These are phyloP conservation scores for Galemys pyrenaicus DNA, from an alignment of 2,113 vertebrate genomes.

Conservation along the genomic window DNA sequence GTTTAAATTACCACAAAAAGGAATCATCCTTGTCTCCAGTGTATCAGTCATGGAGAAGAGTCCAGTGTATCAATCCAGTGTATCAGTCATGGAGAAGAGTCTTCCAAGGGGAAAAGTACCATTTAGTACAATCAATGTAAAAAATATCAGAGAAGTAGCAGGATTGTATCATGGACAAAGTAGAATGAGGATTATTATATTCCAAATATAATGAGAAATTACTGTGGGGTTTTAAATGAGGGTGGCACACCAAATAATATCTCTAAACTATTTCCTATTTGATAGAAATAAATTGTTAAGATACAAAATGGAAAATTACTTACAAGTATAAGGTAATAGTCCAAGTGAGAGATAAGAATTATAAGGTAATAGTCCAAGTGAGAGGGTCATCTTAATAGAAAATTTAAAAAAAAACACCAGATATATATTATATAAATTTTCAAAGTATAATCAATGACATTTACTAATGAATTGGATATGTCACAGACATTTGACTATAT, in stretches of 20 bases:
- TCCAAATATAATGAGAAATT: neutral
- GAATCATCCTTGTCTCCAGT: neutral
- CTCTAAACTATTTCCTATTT: neutral
- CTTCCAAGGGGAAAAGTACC: neutral
- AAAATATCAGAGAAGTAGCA: neutral
- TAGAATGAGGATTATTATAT: neutral
- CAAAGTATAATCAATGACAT: neutral
- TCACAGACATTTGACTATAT: neutral
- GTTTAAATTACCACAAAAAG: neutral
- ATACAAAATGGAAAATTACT: neutral
- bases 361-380: neutral
- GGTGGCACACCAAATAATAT: neutral
- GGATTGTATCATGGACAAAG: neutral
- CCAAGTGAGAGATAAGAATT: neutral
- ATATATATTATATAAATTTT: neutral
- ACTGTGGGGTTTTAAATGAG: neutral
- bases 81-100: neutral
- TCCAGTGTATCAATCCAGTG: neutral
- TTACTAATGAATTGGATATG: neutral
- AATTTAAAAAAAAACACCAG: neutral
- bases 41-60: neutral
- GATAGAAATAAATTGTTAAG: neutral
- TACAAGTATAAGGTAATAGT: neutral
- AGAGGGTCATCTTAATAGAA: neutral
- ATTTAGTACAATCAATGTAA: neutral